These are phyloP conservation scores for Drosophila malerkotliana DNA, from an alignment of 1,140 invertebrate genomes.

Conservation along the genomic window DNA sequence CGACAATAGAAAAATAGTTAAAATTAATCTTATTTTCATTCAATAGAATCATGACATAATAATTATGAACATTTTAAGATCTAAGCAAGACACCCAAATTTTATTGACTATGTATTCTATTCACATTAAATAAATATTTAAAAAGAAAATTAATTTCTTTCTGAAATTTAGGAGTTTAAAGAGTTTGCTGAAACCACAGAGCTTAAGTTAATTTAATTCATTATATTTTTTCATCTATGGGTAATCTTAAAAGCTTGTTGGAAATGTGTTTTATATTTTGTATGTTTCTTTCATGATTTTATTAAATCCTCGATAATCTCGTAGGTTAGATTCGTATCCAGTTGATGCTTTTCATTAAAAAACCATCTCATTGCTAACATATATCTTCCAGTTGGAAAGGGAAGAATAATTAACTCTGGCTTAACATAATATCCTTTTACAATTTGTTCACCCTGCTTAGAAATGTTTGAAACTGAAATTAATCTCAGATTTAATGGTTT, in stretches of 20 bases:
- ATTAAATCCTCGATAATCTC: background rate
- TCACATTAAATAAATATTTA: no score
- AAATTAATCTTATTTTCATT: no score
- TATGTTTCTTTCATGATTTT: background rate
- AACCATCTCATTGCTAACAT: background rate
- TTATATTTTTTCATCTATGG: no score
- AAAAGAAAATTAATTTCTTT: no score
- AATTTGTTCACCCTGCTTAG: background rate
- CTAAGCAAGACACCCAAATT: no score
- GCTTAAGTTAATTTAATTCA: background rate
- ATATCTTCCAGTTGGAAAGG: slow-evolving; percentile 24
- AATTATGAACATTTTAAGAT: no score
- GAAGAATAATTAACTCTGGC: background rate
- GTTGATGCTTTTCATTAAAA: slow-evolving; percentile 1
- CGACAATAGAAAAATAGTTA: no score
- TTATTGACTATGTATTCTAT: no score
- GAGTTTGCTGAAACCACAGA: slow-evolving; percentile 56
- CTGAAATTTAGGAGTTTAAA: slow-evolving; percentile 33
- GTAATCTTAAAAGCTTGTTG: background rate
- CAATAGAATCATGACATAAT: no score
- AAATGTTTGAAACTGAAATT: background rate
- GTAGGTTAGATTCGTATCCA: slow-evolving; percentile 11
- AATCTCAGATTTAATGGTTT: background rate
- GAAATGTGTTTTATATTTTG: background rate
- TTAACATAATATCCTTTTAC: slow-evolving; percentile 11